Percentiles rank a stretch among this genome's conserved stretches.
phyloP scores from a whole-genome alignment of 2,797 vertebrate genomes.

The Lepus townsendii region DNA sequence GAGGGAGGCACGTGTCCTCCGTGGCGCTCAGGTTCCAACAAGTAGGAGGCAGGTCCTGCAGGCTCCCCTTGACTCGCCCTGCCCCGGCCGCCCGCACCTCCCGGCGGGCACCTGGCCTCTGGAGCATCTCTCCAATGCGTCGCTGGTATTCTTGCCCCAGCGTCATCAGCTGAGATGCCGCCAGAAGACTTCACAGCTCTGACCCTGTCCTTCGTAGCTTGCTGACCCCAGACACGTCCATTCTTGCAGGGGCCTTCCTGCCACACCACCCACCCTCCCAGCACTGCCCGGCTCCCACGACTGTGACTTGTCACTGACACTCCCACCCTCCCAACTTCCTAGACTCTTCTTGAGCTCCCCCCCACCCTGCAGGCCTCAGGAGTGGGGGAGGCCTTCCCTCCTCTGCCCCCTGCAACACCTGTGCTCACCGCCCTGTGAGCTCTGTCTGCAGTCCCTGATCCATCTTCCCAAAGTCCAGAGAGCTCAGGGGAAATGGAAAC shows the following conservation, averaged over 20 bases:
- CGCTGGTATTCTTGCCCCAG: neutral
- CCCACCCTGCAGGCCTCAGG: neutral
- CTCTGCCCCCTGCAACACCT: neutral
- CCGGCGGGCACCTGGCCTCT: neutral
- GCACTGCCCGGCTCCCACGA: neutral
- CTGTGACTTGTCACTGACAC: neutral
- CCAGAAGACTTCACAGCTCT: neutral
- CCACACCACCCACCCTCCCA: neutral
- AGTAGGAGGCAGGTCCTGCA: neutral
- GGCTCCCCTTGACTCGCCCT: neutral
- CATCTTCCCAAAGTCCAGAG: neutral
- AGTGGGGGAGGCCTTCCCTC: neutral
- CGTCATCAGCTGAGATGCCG: neutral
- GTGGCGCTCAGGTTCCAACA: neutral
- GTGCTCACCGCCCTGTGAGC: accelerated
- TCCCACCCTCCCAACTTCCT: neutral
- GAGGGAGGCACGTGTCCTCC: neutral
- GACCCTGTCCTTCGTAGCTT: neutral
- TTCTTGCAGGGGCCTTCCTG: neutral
- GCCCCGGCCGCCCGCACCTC: neutral
- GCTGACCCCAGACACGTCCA: accelerated
- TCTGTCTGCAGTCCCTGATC: neutral
- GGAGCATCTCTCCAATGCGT: neutral
- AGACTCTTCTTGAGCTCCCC: neutral
- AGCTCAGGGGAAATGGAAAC: neutral